phyloP scores from a whole-genome alignment of 2,888 invertebrate species.

The Pheosia tremula region DNA sequence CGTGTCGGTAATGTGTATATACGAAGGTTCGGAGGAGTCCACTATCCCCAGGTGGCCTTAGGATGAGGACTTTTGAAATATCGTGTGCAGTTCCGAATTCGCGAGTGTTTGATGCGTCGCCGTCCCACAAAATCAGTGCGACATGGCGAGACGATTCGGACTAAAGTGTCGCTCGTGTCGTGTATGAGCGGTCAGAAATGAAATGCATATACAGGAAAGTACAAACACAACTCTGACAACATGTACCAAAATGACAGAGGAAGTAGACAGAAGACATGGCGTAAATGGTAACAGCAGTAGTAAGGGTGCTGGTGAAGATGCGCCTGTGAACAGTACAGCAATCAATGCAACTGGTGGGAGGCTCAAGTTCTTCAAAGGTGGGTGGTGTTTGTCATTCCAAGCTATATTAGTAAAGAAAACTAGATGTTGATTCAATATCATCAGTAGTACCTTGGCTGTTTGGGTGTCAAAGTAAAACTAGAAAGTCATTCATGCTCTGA shows the following conservation, averaged over 20 bases:
- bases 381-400: constrained; percentile 43
- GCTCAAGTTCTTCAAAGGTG: constrained; percentile 92
- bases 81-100: constrained; percentile 68
- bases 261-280: constrained; percentile 90
- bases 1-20: constrained; percentile 82
- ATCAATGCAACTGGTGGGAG: constrained; percentile 87
- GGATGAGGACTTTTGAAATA: constrained; percentile 80
- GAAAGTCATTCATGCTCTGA: constrained; percentile 84
- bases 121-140: constrained; percentile 63
- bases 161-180: constrained; percentile 78
- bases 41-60: constrained; percentile 80
- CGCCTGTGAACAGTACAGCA: constrained; percentile 72
- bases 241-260: constrained; percentile 87
- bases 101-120: constrained; percentile 67
- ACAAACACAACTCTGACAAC: constrained; percentile 88
- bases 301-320: constrained; percentile 79
- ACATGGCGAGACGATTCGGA: constrained; percentile 77
- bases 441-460: constrained; percentile 30
- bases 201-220: constrained; percentile 88
- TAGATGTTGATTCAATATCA: constrained; percentile 19
- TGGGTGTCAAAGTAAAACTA: constrained; percentile 60
- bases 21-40: constrained; percentile 73
- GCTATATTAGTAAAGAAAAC: constrained; percentile 16
- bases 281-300: constrained; percentile 88
- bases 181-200: constrained; percentile 84